Base-by-base conservation (phyloP, 2,113 vertebrate species). In the Suricata suricatta region DNA sequence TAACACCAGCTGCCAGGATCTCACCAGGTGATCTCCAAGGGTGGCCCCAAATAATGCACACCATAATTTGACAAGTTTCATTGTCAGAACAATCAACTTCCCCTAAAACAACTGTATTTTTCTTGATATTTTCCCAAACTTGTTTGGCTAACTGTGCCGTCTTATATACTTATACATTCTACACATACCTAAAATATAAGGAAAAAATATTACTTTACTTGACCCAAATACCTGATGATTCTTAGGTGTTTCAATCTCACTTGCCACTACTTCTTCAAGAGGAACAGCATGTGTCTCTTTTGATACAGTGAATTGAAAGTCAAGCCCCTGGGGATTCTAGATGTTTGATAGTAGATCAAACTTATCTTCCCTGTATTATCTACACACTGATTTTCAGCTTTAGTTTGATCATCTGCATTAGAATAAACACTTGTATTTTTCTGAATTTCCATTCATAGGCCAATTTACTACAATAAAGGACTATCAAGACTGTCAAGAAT, bases 1-100 rank as follows among this genome's bases (percentile, higher is more conserved):
- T 52, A 96, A 72, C 71, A 92, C 27, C 77, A 96, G 86, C 89
- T 96, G 92, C 85, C 81, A 92, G 54, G 14, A 17, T 94, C 44
- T 57, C 54, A 93, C 60, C 64, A 66, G 76, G 71, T 63, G 38
- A 86, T 87, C 83, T 88, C 74, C 63, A 90, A 84, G 94, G 41
- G 66, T 7, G 81, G 72, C n/a, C 38, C 57, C 76, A 92, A 79
- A 76, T 81, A 96, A 76, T 68, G 11, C 31, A 89, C 35, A 90
- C 10, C 38, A 84, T 54, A 87, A 52, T 17, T 54, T 87, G 87
- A 60, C 74, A 94, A 81, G 72, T 64, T 77, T 72, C 19, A 47
- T 15, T 63, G 23, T 68, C 77, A 86, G 87, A 87, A 92, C 38
- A 84, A 95, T 41, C 47, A 69, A 8, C 23, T 84, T 76, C 38